These are phyloP conservation scores for Catostomus latipinnis DNA, from an alignment of 2,797 vertebrate species.

Conservation along the genomic window DNA sequence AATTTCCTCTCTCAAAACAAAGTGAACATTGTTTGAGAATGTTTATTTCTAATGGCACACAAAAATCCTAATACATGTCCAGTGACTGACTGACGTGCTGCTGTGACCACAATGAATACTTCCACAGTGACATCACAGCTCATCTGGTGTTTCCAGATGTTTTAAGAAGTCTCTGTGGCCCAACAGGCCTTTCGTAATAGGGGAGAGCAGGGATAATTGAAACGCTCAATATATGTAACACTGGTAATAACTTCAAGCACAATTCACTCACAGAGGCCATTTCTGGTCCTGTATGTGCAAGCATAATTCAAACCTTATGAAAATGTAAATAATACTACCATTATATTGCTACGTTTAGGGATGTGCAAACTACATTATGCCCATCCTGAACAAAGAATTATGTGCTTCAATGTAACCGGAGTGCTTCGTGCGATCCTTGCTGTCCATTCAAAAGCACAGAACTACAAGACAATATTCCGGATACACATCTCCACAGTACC, in stretches of 20 bases:
- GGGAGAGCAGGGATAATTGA: too few relatives aligned
- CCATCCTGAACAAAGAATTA: too few relatives aligned
- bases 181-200: conserved; percentile 25
- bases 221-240: too few relatives aligned
- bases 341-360: not conserved
- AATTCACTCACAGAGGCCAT: not conserved
- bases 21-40: conserved; percentile 7
- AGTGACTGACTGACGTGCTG: conserved; percentile 14
- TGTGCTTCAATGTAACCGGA: too few relatives aligned
- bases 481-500: too few relatives aligned
- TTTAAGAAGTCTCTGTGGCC: conserved; percentile 24
- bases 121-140: conserved; percentile 36
- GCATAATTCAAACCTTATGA: too few relatives aligned
- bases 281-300: too few relatives aligned
- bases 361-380: too few relatives aligned
- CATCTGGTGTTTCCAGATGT: conserved; percentile 41
- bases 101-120: conserved; percentile 34
- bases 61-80: not conserved
- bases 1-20: conserved; percentile 7
- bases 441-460: too few relatives aligned
- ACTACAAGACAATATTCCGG: too few relatives aligned
- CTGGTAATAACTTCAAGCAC: not conserved
- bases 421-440: too few relatives aligned
- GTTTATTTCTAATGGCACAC: conserved; percentile 4
- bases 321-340: too few relatives aligned